A percentile compares a stretch with the other conserved stretches of the same genome.
These are phyloP conservation scores for Oikopleura vanhoeffeni DNA, from an alignment of 23 tunicate genomes.

Conservation along the genomic window DNA sequence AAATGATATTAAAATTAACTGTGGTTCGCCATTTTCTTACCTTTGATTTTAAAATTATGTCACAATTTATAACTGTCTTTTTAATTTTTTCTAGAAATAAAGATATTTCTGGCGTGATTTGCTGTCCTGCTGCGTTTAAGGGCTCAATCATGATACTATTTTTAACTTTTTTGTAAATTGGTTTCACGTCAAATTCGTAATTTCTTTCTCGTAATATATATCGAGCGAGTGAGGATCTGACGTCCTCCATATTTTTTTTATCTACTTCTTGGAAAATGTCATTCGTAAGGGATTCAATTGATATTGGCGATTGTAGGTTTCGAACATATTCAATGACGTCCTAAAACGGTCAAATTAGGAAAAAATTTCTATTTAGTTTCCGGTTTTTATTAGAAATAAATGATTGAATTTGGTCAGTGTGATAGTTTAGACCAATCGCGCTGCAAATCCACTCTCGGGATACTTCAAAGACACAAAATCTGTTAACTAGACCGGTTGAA, in stretches of 20 bases:
- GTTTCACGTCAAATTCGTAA: not conserved
- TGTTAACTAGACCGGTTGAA: no score
- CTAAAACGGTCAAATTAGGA: no score
- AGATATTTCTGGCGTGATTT: not conserved
- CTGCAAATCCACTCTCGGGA: no score
- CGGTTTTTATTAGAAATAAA: no score
- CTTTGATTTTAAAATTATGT: slow-evolving; percentile 4
- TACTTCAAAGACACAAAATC: no score
- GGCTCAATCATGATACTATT: slow-evolving; percentile 2
- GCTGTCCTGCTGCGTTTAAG: not conserved
- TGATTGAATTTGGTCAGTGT: no score
- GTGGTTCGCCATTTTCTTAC: no score
- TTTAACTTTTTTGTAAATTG: not conserved
- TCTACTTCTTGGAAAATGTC: slow-evolving; percentile 7
- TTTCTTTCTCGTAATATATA: not conserved
- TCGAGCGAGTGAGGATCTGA: not conserved
- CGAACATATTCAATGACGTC: not conserved
- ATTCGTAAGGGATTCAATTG: not conserved
- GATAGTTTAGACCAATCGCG: no score
- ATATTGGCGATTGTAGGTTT: not conserved
- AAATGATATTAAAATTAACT: no score
- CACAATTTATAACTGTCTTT: slow-evolving; percentile 1
- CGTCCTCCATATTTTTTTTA: not conserved
- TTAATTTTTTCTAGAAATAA: not conserved
- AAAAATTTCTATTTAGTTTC: no score